Evolutionary conservation across 2,797 vertebrate genomes (phyloP), one percentile per base, ranked within the genome.

Genomic region (Coracias cyanogaster): DNA sequence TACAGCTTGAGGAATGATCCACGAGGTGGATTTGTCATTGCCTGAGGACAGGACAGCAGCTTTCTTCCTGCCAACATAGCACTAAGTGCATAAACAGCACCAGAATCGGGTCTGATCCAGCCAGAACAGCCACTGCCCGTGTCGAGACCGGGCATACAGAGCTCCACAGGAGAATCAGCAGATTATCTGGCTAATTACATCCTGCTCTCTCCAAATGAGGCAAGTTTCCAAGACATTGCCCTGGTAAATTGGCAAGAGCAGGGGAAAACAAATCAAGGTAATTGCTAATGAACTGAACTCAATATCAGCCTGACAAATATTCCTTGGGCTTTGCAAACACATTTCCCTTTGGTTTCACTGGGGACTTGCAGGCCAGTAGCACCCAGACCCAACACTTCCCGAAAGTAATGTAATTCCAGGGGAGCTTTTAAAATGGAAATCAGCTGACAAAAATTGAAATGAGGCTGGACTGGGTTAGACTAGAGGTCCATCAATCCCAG

Each of bases 171-270:
- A 90, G 55, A 94, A 82, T n/a, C 89, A 90, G 88, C 74, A 85
- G 96, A 96, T 96, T 96, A 96, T 87, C 89, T 82, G 91, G 66
- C 80, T 97, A 96, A 96, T 97, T 95, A 82, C 91, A 96, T 97
- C 96, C 96, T 89, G 88, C 81, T 91, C 80, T 79, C 39, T 88
- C 80, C 89, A 95, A 96, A 93, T 70, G 82, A 94, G 91, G 82
- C 0, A 0, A 88, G 51, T 93, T 91, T 97, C 95, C 76, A 94
- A 91, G 80, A 82, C 2, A 4, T 91, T 88, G 85, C 93, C 85
- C 82, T 96, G 89, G 94, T 88, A 96, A 96, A 94, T 78, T 93
- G 91, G 89, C 89, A 91, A 54, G 58, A 91, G 39, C 43, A 61
- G 22, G 43, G 15, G 76, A 94, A 95, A 89, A 86, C 54, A 96